phyloP scores from a whole-genome alignment of 2,888 invertebrate genomes.

The Calameuta idolon region DNA sequence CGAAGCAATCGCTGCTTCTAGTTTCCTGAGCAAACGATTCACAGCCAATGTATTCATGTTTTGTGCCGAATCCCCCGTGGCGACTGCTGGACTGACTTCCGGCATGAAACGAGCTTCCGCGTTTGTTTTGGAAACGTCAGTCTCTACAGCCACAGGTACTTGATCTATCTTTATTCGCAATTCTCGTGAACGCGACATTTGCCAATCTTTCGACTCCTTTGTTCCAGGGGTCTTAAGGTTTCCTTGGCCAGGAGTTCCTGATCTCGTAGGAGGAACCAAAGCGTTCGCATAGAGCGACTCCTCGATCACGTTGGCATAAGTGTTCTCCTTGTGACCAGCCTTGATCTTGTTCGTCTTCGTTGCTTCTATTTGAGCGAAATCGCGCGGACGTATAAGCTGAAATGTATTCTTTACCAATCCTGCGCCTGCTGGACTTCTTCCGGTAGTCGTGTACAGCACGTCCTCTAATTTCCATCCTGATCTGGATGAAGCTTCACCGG shows the following conservation, averaged over 20 bases:
- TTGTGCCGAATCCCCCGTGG: slow-evolving; percentile 19
- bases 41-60: slow-evolving; percentile 73
- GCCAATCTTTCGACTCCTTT: background rate
- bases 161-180: background rate
- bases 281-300: slow-evolving; percentile 56
- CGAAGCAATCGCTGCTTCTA: slow-evolving; percentile 82
- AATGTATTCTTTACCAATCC: slow-evolving; percentile 62
- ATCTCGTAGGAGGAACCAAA: slow-evolving; percentile 31
- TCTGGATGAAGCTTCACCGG: slow-evolving; percentile 16
- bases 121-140: background rate
- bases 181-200: background rate
- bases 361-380: slow-evolving; percentile 70
- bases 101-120: background rate
- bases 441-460: slow-evolving; percentile 47
- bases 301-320: slow-evolving; percentile 68
- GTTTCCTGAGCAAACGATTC: slow-evolving; percentile 75
- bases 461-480: slow-evolving; percentile 43
- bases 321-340: slow-evolving; percentile 47
- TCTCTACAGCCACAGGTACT: background rate
- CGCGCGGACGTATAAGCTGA: slow-evolving; percentile 70
- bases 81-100: background rate
- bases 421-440: slow-evolving; percentile 32
- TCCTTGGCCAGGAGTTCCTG: background rate
- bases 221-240: background rate
- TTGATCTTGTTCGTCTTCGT: slow-evolving; percentile 55